Conservation (phyloP, 2,113 vertebrate species). For the Phodopus roborovskii region DNA sequence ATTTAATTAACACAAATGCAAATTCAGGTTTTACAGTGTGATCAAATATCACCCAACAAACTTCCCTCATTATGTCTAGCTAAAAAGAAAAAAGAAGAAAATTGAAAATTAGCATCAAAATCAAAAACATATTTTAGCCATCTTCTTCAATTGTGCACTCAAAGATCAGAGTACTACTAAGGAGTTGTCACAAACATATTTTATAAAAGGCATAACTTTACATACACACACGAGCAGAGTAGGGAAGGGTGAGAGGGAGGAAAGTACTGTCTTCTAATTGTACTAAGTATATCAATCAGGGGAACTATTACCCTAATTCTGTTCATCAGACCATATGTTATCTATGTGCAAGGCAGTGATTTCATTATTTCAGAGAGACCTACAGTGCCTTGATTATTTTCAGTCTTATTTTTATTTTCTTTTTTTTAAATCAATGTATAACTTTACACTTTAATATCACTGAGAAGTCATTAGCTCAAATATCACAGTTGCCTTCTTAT, state of each 20-base stretch:
- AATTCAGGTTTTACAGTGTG: too few relatives aligned
- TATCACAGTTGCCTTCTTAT: not conserved
- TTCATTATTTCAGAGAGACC: not conserved
- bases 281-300: not conserved
- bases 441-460: not conserved
- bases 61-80: not conserved
- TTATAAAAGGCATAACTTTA: not conserved
- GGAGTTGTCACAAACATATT: not conserved
- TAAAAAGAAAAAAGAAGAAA: conserved; percentile 18
- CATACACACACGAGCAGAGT: not conserved
- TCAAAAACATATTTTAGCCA: not conserved
- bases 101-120: too few relatives aligned
- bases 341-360: not conserved
- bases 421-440: not conserved
- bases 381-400: not conserved
- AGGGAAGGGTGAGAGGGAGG: not conserved
- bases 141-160: not conserved
- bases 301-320: not conserved
- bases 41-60: too few relatives aligned
- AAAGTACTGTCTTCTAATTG: not conserved
- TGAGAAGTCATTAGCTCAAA: not conserved
- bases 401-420: not conserved
- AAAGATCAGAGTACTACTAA: not conserved
- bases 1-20: too few relatives aligned
- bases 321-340: not conserved